Percentiles rank a stretch among this genome's conserved stretches.
phyloP scores from a whole-genome alignment of 2,888 invertebrate genomes.

The Tribolium freemani region DNA sequence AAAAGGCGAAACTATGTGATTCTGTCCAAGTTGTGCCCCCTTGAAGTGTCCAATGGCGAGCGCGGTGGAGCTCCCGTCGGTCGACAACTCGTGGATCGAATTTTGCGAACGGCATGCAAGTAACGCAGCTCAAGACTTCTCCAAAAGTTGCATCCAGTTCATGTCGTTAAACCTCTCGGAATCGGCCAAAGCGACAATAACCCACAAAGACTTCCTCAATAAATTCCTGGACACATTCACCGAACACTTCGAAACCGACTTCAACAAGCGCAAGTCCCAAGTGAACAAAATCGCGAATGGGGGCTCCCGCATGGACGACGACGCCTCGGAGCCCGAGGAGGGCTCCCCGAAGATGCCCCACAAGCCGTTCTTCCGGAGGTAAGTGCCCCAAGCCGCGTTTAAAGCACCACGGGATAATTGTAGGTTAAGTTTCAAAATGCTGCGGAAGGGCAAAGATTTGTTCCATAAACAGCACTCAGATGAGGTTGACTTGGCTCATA shows the following conservation, averaged over 20 bases:
- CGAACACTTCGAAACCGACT: conserved; percentile 87
- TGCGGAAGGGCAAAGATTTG: conserved; percentile 85
- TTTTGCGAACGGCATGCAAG: conserved; percentile 91
- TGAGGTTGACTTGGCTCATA: conserved; percentile 79
- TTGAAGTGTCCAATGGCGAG: conserved; percentile 56
- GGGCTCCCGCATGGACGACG: conserved; percentile 65
- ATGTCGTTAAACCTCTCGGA: conserved; percentile 80
- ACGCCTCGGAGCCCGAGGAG: conserved; percentile 81
- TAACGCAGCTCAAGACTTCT: conserved; percentile 89
- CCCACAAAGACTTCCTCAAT: conserved; percentile 84
- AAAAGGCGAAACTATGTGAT: conserved; percentile 14
- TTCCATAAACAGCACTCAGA: conserved; percentile 94
- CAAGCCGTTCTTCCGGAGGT: conserved; percentile 86
- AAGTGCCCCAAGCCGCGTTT: conserved; percentile 13
- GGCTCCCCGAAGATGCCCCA: conserved; percentile 85
- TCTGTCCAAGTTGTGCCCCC: neutral
- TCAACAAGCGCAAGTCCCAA: conserved; percentile 71
- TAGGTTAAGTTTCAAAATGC: conserved; percentile 86
- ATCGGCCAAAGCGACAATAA: conserved; percentile 75
- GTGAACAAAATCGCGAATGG: conserved; percentile 67
- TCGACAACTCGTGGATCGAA: conserved; percentile 79
- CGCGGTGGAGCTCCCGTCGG: conserved; percentile 56
- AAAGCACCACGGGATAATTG: conserved; percentile 17
- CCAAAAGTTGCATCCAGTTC: conserved; percentile 86
- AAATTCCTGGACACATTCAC: conserved; percentile 89